A percentile compares a stretch with the other conserved stretches of the same genome.
These are phyloP conservation scores for Calidris pugnax DNA, from an alignment of 2,113 vertebrate genomes.

Conservation along the genomic window DNA sequence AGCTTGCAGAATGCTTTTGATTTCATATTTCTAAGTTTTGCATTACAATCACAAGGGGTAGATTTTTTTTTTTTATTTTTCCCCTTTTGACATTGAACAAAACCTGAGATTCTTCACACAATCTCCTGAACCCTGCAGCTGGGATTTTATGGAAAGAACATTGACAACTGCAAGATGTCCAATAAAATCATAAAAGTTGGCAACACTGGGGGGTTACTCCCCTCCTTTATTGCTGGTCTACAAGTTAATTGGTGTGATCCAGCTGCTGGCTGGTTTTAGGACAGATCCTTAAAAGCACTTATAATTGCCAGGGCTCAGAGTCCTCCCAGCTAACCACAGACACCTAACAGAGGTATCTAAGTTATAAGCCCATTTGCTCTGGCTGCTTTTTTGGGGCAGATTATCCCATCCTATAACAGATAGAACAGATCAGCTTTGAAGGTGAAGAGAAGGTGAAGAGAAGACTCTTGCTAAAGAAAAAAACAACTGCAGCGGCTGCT, in stretches of 20 bases:
- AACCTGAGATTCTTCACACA: neutral
- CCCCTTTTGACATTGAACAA: neutral
- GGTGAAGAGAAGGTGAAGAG: neutral
- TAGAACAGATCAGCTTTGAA: neutral
- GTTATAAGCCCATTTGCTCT: neutral
- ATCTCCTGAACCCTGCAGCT: neutral
- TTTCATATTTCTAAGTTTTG: neutral
- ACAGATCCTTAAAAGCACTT: neutral
- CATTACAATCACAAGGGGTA: neutral
- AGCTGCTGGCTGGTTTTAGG: neutral
- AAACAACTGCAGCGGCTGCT: neutral
- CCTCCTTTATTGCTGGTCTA: neutral
- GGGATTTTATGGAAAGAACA: neutral
- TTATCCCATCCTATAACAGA: neutral
- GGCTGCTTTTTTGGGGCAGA: neutral
- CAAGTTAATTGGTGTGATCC: neutral
- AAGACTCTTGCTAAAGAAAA: neutral
- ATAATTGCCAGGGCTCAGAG: neutral
- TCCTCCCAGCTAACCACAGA: neutral
- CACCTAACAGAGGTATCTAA: rapidly evolving
- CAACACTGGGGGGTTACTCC: neutral
- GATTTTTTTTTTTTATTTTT: neutral
- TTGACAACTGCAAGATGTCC: neutral
- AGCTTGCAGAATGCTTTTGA: neutral
- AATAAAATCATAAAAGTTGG: neutral